These are phyloP conservation scores for Actinia tenebrosa DNA, from an alignment of 64 coral and sea anemone genomes.

Conservation along the genomic window DNA sequence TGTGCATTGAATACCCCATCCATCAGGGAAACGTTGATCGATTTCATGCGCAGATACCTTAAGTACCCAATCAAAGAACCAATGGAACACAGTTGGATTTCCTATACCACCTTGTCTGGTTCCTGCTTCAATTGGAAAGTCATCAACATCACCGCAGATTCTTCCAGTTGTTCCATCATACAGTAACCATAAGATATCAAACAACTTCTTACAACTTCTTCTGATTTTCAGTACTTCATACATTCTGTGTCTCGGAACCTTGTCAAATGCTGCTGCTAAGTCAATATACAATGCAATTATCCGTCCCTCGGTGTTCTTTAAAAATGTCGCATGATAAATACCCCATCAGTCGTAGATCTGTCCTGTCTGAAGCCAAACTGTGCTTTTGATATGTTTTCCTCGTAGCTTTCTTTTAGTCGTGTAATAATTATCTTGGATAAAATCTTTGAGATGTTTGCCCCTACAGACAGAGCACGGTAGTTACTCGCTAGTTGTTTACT, in stretches of 20 bases:
- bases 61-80: slow-evolving; percentile 16
- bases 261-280: too few species aligned
- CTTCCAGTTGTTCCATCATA: slow-evolving; percentile 5
- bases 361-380: slow-evolving; percentile 13
- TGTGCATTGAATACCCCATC: too few species aligned
- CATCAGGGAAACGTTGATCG: background rate
- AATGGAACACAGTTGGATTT: background rate
- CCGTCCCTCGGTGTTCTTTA: slow-evolving; percentile 2
- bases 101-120: slow-evolving; percentile 11
- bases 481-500: slow-evolving; percentile 15
- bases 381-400: slow-evolving; percentile 2
- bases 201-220: background rate
- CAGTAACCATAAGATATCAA: slow-evolving; percentile 5
- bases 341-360: slow-evolving; percentile 16
- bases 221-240: slow-evolving; percentile 18
- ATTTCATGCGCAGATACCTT: slow-evolving; percentile 1
- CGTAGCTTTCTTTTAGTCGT: slow-evolving; percentile 15
- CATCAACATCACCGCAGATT: background rate
- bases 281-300: slow-evolving; percentile 2
- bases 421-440: slow-evolving; percentile 2
- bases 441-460: background rate
- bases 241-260: background rate
- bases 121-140: slow-evolving; percentile 1
- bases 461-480: slow-evolving; percentile 15
- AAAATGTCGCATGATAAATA: slow-evolving; percentile 17